These are phyloP conservation scores for Rhodeus uyekii DNA, from an alignment of 2,797 vertebrate genomes.

Conservation along the genomic window DNA sequence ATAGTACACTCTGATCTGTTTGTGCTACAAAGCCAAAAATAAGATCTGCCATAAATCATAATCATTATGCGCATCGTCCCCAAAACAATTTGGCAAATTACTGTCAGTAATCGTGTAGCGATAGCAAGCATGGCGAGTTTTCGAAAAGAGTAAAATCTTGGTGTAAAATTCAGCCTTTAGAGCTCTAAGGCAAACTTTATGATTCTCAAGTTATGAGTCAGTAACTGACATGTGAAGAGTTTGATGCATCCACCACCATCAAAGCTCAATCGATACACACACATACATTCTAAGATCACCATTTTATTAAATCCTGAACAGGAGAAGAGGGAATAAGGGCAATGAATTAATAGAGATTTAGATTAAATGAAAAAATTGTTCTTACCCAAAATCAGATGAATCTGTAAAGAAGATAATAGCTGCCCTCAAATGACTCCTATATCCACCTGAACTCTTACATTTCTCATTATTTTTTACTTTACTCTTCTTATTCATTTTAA, in stretches of 20 bases:
- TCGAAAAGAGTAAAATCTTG: background rate
- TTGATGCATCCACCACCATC: constrained; percentile 3
- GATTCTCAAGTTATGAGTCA: background rate
- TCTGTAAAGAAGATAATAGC: constrained; percentile 20
- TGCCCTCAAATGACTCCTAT: background rate
- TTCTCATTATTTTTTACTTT: background rate
- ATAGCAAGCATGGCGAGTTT: background rate
- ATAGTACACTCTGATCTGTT: background rate
- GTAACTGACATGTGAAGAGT: background rate
- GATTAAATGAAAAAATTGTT: constrained; percentile 20
- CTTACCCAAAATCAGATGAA: constrained; percentile 1
- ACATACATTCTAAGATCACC: constrained; percentile 24
- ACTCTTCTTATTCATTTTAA: background rate
- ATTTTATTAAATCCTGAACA: constrained; percentile 36
- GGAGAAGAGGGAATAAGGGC: background rate
- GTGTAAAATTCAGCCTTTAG: background rate
- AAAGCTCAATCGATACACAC: background rate
- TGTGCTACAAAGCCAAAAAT: constrained; percentile 2
- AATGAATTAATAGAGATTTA: constrained; percentile 1
- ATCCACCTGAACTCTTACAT: background rate
- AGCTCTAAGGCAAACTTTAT: background rate
- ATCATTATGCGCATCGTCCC: background rate
- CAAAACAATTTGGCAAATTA: background rate
- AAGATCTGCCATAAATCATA: background rate
- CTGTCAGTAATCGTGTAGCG: constrained; percentile 1